Conservation (phyloP, 2,113 vertebrate species). For the Rhynchopsitta pachyrhyncha region DNA sequence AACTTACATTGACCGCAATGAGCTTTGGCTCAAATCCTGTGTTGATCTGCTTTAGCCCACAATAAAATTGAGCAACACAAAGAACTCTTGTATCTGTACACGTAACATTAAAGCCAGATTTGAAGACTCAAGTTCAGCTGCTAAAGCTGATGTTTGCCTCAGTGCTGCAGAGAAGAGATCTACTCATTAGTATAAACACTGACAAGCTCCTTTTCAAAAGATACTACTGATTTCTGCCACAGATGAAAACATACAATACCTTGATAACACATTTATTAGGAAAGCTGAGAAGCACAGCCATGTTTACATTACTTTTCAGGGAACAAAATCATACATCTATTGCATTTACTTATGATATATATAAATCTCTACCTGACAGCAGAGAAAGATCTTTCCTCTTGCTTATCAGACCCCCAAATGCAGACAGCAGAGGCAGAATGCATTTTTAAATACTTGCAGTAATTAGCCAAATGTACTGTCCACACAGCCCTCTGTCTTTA, state of each 20-base stretch:
- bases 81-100: background rate
- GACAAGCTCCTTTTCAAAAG: background rate
- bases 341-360: background rate
- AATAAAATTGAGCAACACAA: background rate
- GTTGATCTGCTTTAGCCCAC: slow-evolving; percentile 37
- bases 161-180: background rate
- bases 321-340: background rate
- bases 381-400: background rate
- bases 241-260: background rate
- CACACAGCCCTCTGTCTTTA: background rate
- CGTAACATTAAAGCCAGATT: background rate
- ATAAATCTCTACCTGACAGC: background rate
- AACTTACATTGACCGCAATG: slow-evolving; percentile 2
- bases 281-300: background rate
- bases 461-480: background rate
- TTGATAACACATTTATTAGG: background rate
- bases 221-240: background rate
- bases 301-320: background rate
- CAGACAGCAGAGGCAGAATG: background rate
- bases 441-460: background rate
- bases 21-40: slow-evolving; percentile 45
- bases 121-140: background rate
- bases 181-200: background rate
- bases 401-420: background rate
- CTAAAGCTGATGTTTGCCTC: background rate